phyloP scores from a whole-genome alignment of 2,797 vertebrate species.

The Bovichtus variegatus region DNA sequence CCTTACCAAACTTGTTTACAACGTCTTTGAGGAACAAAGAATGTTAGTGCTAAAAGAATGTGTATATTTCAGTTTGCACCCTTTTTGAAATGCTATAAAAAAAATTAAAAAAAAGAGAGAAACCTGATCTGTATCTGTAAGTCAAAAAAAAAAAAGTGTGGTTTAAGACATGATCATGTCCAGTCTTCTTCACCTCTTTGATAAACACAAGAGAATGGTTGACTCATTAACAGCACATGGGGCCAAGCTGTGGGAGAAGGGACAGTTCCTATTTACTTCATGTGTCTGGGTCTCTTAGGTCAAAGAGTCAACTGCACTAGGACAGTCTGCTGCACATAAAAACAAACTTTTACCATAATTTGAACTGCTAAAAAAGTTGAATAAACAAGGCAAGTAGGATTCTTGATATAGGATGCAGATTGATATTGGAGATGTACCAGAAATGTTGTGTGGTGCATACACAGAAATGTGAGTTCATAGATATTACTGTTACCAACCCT shows the following conservation, averaged over 20 bases:
- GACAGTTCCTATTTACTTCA: slow-evolving; percentile 49
- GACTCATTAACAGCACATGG: slow-evolving; percentile 54
- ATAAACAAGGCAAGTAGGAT: background rate
- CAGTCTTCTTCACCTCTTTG: slow-evolving; percentile 26
- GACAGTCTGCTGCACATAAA: background rate
- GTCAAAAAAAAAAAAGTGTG: too few relatives aligned
- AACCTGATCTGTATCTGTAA: too few relatives aligned
- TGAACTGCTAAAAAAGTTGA: background rate
- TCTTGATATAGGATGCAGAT: background rate
- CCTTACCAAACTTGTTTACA: background rate
- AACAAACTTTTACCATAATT: background rate
- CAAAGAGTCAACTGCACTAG: slow-evolving; percentile 22
- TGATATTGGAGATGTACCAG: background rate
- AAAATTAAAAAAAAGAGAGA: background rate
- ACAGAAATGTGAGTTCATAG: slow-evolving; percentile 1
- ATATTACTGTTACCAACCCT: slow-evolving; percentile 14
- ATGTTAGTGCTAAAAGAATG: background rate
- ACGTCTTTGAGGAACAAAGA: background rate
- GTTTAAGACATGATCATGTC: slow-evolving; percentile 2
- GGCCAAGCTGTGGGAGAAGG: slow-evolving; percentile 16
- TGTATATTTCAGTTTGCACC: background rate
- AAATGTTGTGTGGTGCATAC: background rate
- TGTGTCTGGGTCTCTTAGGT: slow-evolving; percentile 36
- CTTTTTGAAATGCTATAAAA: slow-evolving; percentile 5
- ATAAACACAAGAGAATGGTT: slow-evolving; percentile 48